These are phyloP conservation scores for Euleptes europaea DNA, from an alignment of 2,113 vertebrate genomes.

Conservation along the genomic window DNA sequence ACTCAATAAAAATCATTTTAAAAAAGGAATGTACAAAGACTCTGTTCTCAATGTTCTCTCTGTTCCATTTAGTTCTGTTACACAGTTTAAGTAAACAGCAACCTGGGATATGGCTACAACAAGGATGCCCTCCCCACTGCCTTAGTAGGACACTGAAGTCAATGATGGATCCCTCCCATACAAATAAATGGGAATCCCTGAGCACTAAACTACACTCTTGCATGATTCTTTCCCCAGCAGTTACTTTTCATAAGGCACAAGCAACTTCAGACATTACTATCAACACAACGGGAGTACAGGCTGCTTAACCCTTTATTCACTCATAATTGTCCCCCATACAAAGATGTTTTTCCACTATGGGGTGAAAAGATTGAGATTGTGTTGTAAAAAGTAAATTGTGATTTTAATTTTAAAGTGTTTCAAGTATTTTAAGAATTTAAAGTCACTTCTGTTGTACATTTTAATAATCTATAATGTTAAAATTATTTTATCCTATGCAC, in stretches of 20 bases:
- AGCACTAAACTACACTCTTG: background rate
- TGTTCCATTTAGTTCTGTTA: background rate
- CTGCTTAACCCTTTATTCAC: background rate
- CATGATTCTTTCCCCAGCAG: background rate
- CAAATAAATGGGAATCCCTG: background rate
- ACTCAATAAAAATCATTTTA: too few relatives aligned
- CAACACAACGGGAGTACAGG: background rate
- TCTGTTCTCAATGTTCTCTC: background rate
- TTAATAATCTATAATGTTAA: too few relatives aligned
- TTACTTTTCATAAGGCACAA: background rate
- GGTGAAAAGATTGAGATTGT: background rate
- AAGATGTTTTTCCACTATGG: background rate
- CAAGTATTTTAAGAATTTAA: too few relatives aligned
- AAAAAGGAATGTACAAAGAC: too few relatives aligned
- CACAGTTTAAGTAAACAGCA: background rate
- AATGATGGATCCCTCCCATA: background rate
- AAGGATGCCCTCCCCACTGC: background rate
- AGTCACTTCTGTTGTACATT: too few relatives aligned
- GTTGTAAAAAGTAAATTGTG: too few relatives aligned
- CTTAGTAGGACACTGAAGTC: too few relatives aligned
- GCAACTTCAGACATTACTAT: background rate
- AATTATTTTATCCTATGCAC: too few relatives aligned
- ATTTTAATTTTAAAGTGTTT: too few relatives aligned
- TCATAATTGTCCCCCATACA: background rate
- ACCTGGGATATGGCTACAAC: background rate